A percentile compares a stretch with the other conserved stretches of the same genome.
Conservation (phyloP, 2,888 invertebrate genomes). For the Boloria euphrosyne region DNA sequence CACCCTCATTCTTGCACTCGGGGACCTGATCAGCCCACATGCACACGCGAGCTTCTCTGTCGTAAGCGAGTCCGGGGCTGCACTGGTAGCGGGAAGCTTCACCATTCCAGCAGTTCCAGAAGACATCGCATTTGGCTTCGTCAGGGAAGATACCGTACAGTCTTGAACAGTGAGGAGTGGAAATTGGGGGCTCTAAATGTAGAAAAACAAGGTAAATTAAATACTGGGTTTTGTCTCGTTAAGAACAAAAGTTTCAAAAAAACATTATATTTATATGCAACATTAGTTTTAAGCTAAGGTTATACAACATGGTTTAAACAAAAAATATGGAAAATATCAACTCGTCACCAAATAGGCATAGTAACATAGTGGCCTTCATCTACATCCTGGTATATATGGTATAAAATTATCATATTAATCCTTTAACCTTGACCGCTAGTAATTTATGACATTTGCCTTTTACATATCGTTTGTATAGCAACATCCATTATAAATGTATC, state of each 20-base stretch:
- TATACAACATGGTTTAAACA: background rate
- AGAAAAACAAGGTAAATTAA: constrained; percentile 13
- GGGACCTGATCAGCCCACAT: constrained; percentile 98
- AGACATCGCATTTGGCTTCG: constrained; percentile 93
- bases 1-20: constrained; percentile 95
- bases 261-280: background rate
- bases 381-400: constrained; percentile 65
- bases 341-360: constrained; percentile 28
- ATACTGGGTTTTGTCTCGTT: too few relatives aligned
- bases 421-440: constrained; percentile 59
- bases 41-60: constrained; percentile 95
- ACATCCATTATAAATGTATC: constrained; percentile 27
- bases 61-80: constrained; percentile 96
- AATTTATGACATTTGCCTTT: constrained; percentile 41
- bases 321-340: constrained; percentile 24
- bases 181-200: constrained; percentile 89
- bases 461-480: constrained; percentile 13
- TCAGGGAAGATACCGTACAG: constrained; percentile 97
- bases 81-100: constrained; percentile 96
- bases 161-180: constrained; percentile 91
- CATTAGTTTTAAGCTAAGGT: constrained; percentile 20
- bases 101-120: constrained; percentile 99
- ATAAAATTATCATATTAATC: constrained; percentile 54
- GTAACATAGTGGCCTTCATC: constrained; percentile 58
- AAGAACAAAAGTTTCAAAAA: too few relatives aligned